Evolutionary conservation across 2,113 vertebrate genomes (phyloP), one percentile per base, ranked within the genome.

Genomic region (Tyto alba): DNA sequence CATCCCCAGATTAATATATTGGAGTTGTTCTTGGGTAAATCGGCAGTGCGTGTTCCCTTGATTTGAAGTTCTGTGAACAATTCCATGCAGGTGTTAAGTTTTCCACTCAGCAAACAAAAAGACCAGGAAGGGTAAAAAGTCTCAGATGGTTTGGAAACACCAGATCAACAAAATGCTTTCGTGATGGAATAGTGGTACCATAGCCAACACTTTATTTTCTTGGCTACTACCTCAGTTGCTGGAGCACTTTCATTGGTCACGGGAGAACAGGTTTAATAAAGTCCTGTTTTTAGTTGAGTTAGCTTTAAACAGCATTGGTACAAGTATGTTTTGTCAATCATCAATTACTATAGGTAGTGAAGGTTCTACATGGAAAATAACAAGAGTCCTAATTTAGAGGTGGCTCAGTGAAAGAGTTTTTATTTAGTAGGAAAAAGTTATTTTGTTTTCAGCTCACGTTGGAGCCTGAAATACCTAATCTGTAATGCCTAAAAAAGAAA

Each of bases 171-270:
- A 36, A 79, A 64, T 15, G 53, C 29, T 45, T 38, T 4, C 9
- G 29, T 63, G 52, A 72, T 1, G 0, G 10, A 66, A 32, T 62
- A 40, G 9, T 72, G 19, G 10, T 93, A 41, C 14, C 13, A 11
- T 82, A 88, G 76, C 11, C 14, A 52, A 5, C 10, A 8, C 17
- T 85, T 71, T 1, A 3, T 21, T 62, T 68, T 88, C 83, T 82
- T 76, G 19, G 11, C 27, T 59, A 4, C 14, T 57, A 3, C 30
- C 10, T 57, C 32, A n/a, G 27, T 78, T 79, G 38, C 21, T 93
- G 19, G n/a, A 69, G 26, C 32, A n/a, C 6, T 81, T n/a, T 11
- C 5, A 2, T 43, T 1, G 1, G 13, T 53, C 9, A 2, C 56
- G 45, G 45, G 36, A 86, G 53, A 83, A 16, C 15, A 41, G n/a